Conservation (phyloP, 2,888 invertebrate genomes). For the Drosophila atroscutellata region DNA sequence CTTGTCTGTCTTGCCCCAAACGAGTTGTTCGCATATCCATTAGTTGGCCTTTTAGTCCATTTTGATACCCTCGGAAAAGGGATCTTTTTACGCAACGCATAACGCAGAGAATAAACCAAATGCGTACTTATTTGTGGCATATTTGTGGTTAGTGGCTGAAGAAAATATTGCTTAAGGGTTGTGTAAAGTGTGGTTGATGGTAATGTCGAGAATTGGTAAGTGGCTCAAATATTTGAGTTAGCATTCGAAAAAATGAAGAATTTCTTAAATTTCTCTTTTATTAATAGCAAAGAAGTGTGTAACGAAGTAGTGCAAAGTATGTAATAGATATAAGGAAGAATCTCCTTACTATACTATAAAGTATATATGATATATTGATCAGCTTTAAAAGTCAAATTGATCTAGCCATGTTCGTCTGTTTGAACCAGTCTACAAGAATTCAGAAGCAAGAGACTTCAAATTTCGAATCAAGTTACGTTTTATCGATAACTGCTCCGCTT, state of each 20-base stretch:
- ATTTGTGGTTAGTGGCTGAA: background rate
- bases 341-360: background rate
- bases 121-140: background rate
- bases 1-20: conserved; percentile 36
- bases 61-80: conserved; percentile 3
- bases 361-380: background rate
- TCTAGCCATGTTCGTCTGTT: background rate
- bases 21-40: conserved; percentile 63
- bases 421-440: background rate
- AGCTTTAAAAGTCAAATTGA: background rate
- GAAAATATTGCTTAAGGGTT: background rate
- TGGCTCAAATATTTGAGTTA: background rate
- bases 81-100: background rate
- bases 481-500: background rate
- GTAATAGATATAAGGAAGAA: background rate
- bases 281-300: too few species aligned
- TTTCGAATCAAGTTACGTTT: background rate
- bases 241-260: too few species aligned
- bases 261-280: background rate
- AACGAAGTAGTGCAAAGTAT: too few species aligned
- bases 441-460: background rate
- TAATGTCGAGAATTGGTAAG: background rate
- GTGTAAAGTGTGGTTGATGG: background rate
- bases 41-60: conserved; percentile 28
- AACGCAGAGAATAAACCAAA: background rate